Evolutionary conservation across 2,888 invertebrate species (phyloP), one percentile per base, ranked within the genome.

Genomic region (Drosophila neonasuta): DNA sequence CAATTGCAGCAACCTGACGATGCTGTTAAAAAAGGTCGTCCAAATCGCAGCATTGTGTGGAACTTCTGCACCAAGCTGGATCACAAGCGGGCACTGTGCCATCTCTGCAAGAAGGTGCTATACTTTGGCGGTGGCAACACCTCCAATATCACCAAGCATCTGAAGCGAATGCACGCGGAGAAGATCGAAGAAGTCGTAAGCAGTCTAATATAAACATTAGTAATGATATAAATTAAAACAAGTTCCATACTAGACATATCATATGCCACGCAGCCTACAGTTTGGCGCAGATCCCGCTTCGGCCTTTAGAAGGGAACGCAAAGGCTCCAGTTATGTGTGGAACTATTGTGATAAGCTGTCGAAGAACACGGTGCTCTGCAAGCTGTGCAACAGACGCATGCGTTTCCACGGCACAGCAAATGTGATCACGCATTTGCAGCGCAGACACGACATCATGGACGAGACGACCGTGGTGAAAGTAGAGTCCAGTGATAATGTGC

Each of bases 351-450:
- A 85, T 29, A 88, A 87, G 44, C 51, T 87, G n/a, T 80, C 86
- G 0, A 74, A 77, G 11, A 82, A 82, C 39, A 76, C 71, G 5
- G 87, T 88, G 11, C 79, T 80, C 3, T 88, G 88, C 42, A 80
- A 72, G 34, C 63, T 88, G 3, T 88, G 88, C 50, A 75, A 71
- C 9, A 77, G 86, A 59, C 57, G 71, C 0, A 88, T 88, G 88
- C 83, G 79, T 3, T 88, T 87, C 46, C 88, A 88, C 67, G 88
- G 88, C 20, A 88, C 88, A 1, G 88, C 88, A 11, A 88, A 88
- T 56, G 86, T 88, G 2, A 88, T 88, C 10, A 86, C 88, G 3
- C 88, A 88, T 58, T 60, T 88, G 29, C 87, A 88, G 45, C 79
- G 88, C 1, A 71, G 70, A 17, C 88, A 88, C 42, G 79, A 83